These are phyloP conservation scores for Adrianichthys oophorus DNA, from an alignment of 2,797 vertebrate genomes.

Conservation along the genomic window DNA sequence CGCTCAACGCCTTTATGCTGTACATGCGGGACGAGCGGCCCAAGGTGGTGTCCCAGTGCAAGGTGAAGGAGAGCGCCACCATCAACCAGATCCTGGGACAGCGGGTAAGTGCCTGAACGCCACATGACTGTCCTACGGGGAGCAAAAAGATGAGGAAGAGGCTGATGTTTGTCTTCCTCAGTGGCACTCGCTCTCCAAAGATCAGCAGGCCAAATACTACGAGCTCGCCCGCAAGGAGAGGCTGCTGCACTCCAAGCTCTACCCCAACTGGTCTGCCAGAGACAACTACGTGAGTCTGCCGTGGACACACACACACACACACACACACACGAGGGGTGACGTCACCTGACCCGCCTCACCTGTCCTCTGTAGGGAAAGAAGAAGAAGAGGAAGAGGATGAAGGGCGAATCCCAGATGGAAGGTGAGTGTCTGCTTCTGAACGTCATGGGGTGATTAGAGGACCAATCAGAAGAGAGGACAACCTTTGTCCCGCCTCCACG, in stretches of 20 bases:
- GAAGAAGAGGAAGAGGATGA: conserved; percentile 91
- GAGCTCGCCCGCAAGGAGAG: conserved; percentile 92
- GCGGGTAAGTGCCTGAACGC: conserved; percentile 62
- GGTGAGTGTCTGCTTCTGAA: conserved; percentile 60
- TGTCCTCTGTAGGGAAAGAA: conserved; percentile 84
- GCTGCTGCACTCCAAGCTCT: conserved; percentile 93
- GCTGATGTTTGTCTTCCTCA: conserved; percentile 39
- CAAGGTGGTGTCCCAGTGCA: conserved; percentile 93
- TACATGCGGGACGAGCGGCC: conserved; percentile 98
- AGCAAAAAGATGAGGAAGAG: no score
- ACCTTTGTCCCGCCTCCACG: no score
- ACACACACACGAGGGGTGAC: not conserved
- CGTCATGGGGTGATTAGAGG: not conserved
- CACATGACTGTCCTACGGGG: no score
- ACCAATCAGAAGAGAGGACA: not conserved
- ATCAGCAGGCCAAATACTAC: conserved; percentile 93
- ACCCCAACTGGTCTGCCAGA: conserved; percentile 92
- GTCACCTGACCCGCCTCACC: not conserved
- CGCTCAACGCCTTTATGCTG: conserved; percentile 94
- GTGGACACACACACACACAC: accelerated
- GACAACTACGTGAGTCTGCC: conserved; percentile 90
- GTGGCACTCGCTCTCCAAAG: conserved; percentile 93
- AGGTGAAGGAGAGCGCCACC: conserved; percentile 93
- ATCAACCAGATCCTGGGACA: conserved; percentile 97
- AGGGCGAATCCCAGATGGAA: conserved; percentile 75